Conservation (phyloP, 2,113 vertebrate genomes). For the Psammodynastes pulverulentus region DNA sequence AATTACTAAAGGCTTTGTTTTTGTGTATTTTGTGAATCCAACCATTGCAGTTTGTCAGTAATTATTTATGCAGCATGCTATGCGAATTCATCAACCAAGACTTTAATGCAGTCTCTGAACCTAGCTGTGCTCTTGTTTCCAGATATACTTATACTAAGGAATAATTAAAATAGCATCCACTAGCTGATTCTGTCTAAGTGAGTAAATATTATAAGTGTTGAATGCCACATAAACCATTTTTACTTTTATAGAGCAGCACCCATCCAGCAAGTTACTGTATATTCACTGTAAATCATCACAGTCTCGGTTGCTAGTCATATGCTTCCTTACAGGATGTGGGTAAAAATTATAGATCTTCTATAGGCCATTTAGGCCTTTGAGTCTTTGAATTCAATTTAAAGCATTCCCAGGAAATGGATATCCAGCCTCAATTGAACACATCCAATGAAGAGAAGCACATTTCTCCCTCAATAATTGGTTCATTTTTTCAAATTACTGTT, state of each 20-base stretch:
- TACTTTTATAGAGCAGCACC: not conserved
- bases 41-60: not conserved
- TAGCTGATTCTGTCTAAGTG: not conserved
- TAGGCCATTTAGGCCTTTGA: not conserved
- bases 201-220: not conserved
- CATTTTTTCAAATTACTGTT: not conserved
- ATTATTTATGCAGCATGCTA: not conserved
- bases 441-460: not conserved
- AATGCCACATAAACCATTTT: not conserved
- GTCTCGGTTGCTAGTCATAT: not conserved
- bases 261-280: not conserved
- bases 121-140: not conserved
- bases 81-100: not conserved
- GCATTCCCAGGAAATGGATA: not conserved
- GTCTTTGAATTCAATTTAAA: not conserved
- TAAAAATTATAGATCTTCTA: not conserved
- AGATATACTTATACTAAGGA: not conserved
- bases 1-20: not conserved
- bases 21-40: not conserved
- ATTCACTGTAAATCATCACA: not conserved
- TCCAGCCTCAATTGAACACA: not conserved
- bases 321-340: not conserved
- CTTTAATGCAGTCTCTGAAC: not conserved
- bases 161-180: not conserved
- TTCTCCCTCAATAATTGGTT: not conserved